phyloP scores from a whole-genome alignment of 2,113 vertebrate genomes.

The Psophia crepitans region DNA sequence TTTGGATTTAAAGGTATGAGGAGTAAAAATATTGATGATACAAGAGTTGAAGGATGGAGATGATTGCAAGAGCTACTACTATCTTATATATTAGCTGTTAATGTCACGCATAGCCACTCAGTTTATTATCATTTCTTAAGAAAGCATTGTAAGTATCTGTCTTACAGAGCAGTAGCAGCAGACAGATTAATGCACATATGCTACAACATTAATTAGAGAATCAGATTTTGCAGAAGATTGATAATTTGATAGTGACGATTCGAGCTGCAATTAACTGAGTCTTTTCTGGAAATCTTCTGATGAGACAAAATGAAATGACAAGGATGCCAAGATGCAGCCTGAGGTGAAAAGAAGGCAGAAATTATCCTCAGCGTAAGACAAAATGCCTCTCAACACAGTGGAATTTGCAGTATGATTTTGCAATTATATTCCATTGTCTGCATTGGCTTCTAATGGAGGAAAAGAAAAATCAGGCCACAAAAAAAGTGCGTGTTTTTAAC shows the following conservation, averaged over 20 bases:
- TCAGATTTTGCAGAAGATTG: conserved; percentile 58
- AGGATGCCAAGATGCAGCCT: neutral
- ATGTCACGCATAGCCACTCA: neutral
- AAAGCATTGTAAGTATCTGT: conserved; percentile 53
- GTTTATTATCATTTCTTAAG: conserved; percentile 61
- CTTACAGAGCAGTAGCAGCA: conserved; percentile 60
- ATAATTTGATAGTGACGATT: conserved; percentile 65
- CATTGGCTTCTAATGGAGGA: neutral
- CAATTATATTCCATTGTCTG: conserved; percentile 59
- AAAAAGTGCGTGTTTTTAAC: conserved; percentile 25
- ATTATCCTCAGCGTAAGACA: neutral
- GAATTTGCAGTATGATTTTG: conserved; percentile 38
- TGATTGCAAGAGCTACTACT: conserved; percentile 41
- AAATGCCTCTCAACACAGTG: conserved; percentile 13
- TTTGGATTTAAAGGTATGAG: neutral
- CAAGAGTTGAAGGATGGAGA: neutral
- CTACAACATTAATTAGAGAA: conserved; percentile 72
- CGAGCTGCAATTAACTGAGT: conserved; percentile 56
- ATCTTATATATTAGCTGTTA: conserved; percentile 55
- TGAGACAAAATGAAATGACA: conserved; percentile 4
- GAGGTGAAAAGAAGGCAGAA: neutral
- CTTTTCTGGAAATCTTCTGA: conserved; percentile 22
- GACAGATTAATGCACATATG: conserved; percentile 69
- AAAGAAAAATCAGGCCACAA: neutral
- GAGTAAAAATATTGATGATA: neutral